A percentile compares a stretch with the other conserved stretches of the same genome.
Conservation (phyloP, 2,888 invertebrate species). For the Venustoraphidia nigricollis region DNA sequence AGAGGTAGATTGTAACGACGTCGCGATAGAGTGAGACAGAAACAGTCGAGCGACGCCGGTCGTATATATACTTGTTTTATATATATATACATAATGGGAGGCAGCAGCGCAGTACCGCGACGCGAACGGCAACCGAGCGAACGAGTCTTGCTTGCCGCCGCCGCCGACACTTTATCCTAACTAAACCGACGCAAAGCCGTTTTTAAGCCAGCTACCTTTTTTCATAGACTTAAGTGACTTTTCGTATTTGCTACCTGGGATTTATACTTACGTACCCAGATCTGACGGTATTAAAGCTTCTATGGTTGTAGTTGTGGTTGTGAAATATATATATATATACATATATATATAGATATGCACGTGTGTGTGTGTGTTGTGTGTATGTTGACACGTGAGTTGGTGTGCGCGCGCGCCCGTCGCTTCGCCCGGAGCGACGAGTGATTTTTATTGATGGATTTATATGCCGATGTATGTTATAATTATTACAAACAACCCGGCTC, state of each 20-base stretch:
- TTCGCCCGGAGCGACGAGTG: background rate
- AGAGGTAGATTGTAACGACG: too few relatives aligned
- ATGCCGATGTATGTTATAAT: too few relatives aligned
- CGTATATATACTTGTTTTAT: too few relatives aligned
- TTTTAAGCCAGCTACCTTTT: conserved; percentile 30
- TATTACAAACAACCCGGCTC: too few relatives aligned
- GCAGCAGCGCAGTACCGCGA: conserved; percentile 10
- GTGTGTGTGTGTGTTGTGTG: background rate
- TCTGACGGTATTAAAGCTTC: too few relatives aligned
- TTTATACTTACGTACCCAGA: background rate
- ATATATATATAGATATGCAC: background rate
- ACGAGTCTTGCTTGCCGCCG: conserved; percentile 30
- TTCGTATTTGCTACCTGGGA: conserved; percentile 26
- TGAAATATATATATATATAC: too few relatives aligned
- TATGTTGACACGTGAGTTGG: too few relatives aligned
- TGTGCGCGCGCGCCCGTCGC: too few relatives aligned
- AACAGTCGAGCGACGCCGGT: too few relatives aligned
- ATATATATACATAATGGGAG: too few relatives aligned
- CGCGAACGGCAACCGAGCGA: conserved; percentile 16
- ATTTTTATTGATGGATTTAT: conserved; percentile 1
- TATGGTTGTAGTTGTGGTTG: too few relatives aligned
- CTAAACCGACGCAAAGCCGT: conserved; percentile 30
- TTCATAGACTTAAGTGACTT: conserved; percentile 29
- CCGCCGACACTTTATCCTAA: conserved; percentile 24
- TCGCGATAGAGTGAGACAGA: too few relatives aligned